phyloP scores from a whole-genome alignment of 2,113 vertebrate species.

The Sinocyclocheilus rhinocerous region DNA sequence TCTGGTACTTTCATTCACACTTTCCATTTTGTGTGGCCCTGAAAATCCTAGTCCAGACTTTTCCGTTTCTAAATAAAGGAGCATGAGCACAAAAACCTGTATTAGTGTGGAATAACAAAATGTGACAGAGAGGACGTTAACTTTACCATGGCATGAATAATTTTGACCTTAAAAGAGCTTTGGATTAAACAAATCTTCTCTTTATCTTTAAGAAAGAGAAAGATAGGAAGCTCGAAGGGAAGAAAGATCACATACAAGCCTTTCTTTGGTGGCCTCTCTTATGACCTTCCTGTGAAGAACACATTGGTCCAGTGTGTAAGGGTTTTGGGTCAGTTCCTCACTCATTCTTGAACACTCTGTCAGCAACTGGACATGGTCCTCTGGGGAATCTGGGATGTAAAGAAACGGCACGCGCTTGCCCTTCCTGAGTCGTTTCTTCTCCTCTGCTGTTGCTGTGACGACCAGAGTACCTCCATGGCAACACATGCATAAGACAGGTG shows the following conservation, averaged over 20 bases:
- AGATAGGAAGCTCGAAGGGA: not conserved
- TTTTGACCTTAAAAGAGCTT: not conserved
- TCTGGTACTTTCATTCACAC: not conserved
- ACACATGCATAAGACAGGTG: constrained; percentile 53
- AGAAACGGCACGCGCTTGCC: constrained; percentile 24
- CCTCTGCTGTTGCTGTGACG: constrained; percentile 44
- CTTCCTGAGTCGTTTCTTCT: constrained; percentile 37
- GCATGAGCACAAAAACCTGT: not conserved
- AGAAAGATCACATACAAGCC: not conserved
- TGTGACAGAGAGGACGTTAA: not conserved
- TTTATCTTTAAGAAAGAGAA: not conserved
- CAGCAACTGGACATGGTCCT: constrained; percentile 17
- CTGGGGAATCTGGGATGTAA: constrained; percentile 7
- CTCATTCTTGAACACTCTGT: constrained; percentile 26
- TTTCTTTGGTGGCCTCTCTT: not conserved
- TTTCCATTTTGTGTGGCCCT: constrained; percentile 8
- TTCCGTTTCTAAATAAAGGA: not conserved
- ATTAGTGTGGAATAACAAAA: not conserved
- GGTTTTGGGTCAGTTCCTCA: constrained; percentile 38
- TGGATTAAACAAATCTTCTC: not conserved
- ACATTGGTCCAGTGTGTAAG: not conserved
- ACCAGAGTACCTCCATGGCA: constrained; percentile 54
- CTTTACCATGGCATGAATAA: not conserved
- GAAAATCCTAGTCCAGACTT: constrained; percentile 8
- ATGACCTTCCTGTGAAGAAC: constrained; percentile 14